These are phyloP conservation scores for Acronicta alni DNA, from an alignment of 2,888 invertebrate genomes.

Conservation along the genomic window DNA sequence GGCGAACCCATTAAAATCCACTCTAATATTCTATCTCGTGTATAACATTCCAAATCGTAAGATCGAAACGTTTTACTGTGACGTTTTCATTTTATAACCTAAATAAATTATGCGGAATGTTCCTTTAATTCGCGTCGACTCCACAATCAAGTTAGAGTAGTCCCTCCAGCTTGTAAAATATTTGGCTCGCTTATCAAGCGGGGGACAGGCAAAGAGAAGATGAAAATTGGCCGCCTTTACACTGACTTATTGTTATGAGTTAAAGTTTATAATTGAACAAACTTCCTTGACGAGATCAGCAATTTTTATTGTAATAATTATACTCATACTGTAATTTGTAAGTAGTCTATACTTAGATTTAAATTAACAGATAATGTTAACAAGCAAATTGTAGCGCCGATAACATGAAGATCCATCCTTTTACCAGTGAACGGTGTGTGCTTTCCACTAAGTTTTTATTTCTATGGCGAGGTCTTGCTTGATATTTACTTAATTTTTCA, in stretches of 20 bases:
- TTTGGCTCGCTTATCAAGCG: constrained; percentile 50
- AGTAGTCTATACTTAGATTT: no score
- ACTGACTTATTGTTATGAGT: constrained; percentile 11
- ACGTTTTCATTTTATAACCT: constrained; percentile 28
- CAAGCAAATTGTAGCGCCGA: no score
- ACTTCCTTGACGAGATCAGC: constrained; percentile 10
- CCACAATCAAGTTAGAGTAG: constrained; percentile 37
- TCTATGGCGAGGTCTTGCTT: no score
- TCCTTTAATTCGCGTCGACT: constrained; percentile 21
- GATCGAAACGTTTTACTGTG: constrained; percentile 19
- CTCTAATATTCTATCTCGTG: background rate
- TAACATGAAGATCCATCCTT: no score
- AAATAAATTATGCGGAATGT: constrained; percentile 30
- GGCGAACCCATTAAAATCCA: background rate
- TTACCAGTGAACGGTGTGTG: no score
- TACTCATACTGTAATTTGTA: no score
- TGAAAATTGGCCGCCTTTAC: constrained; percentile 24
- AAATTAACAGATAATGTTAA: no score
- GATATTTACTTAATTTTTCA: no score
- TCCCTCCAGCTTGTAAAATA: constrained; percentile 35
- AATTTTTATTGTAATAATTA: constrained; percentile 12
- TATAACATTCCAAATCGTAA: constrained; percentile 27
- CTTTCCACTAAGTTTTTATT: no score
- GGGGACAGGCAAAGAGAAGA: constrained; percentile 37
- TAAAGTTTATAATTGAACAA: constrained; percentile 34